Evolutionary conservation across 1,140 invertebrate genomes (phyloP).

Genomic region (Yoshiicerus persimilis): DNA sequence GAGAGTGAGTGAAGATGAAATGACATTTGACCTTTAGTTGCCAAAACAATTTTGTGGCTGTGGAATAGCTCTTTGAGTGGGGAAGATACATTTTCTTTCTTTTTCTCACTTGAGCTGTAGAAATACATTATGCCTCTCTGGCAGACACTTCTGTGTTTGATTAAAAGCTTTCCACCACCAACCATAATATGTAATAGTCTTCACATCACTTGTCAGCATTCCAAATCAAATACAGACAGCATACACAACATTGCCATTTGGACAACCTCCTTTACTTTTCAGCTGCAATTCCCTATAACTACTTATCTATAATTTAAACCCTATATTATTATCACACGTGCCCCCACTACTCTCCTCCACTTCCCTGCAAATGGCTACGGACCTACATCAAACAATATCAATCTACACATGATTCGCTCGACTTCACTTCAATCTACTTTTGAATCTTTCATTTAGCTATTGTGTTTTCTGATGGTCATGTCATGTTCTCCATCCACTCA

Average conservation of each 20-base stretch:
- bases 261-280: not conserved
- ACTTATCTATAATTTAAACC: too few relatives aligned
- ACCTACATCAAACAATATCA: too few relatives aligned
- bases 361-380: too few relatives aligned
- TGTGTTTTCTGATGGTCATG: not conserved
- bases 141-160: not conserved
- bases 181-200: not conserved
- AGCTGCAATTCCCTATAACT: too few relatives aligned
- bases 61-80: not conserved
- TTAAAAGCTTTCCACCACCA: not conserved
- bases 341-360: not conserved
- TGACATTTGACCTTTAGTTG: conserved; percentile 2
- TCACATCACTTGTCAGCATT: not conserved
- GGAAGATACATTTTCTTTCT: not conserved
- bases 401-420: not conserved
- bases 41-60: not conserved
- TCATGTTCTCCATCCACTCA: not conserved
- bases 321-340: not conserved
- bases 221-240: not conserved
- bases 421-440: not conserved
- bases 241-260: not conserved
- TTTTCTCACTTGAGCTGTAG: not conserved
- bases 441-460: not conserved
- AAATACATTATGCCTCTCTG: not conserved
- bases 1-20: not conserved